Percentiles rank a stretch among this genome's conserved stretches.
Evolutionary conservation across 2,797 vertebrate species (phyloP).

Genomic region (Tauraco hartlaubi): DNA sequence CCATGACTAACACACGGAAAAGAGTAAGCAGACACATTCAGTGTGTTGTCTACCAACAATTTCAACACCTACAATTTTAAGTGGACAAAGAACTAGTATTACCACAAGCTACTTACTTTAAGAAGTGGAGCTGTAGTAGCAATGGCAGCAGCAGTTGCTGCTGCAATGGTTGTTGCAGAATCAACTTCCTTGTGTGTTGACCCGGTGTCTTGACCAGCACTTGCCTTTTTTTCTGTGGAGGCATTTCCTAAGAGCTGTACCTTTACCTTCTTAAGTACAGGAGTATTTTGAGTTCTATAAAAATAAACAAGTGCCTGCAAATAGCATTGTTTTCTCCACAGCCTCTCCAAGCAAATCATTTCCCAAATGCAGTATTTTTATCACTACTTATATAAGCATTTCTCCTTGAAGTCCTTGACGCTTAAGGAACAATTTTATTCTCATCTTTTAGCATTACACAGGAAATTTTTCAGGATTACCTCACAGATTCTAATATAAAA

Average conservation of each 20-base stretch:
- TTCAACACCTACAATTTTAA: neutral
- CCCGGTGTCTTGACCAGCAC: neutral
- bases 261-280: conserved; percentile 84
- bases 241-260: conserved; percentile 83
- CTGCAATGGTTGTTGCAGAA: conserved; percentile 78
- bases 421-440: neutral
- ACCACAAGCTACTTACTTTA: conserved; percentile 75
- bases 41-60: too few relatives aligned
- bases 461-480: neutral
- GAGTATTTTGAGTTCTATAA: conserved; percentile 80
- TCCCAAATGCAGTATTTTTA: neutral
- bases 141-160: conserved; percentile 84
- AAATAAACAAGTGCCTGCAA: neutral
- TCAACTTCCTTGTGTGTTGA: conserved; percentile 39
- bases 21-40: neutral
- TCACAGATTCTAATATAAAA: neutral
- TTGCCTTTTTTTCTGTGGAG: conserved; percentile 25
- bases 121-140: conserved; percentile 85
- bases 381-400: neutral
- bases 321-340: neutral
- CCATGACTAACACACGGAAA: neutral
- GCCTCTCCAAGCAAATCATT: neutral
- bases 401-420: neutral
- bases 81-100: neutral
- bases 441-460: neutral